Evolutionary conservation across 2,888 invertebrate genomes (phyloP).

Genomic region (Phrixothrix hirtus): DNA sequence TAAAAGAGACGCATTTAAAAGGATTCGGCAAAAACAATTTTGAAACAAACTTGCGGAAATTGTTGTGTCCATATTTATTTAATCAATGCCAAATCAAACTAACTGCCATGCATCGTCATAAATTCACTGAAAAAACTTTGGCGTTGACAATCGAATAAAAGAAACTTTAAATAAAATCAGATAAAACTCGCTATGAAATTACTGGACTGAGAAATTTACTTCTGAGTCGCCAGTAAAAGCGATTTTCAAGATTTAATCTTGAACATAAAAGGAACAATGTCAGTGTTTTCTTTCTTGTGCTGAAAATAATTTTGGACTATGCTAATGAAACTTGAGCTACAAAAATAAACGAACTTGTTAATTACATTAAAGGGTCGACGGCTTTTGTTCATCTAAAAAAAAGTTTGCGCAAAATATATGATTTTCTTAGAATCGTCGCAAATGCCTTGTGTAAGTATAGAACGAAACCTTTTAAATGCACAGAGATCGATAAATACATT

Average conservation of each 20-base stretch:
- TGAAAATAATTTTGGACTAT: not conserved
- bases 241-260: not conserved
- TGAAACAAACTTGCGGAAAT: no score
- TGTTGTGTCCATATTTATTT: no score
- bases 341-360: not conserved
- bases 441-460: not conserved
- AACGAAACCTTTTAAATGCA: constrained; percentile 6
- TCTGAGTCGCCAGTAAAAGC: not conserved
- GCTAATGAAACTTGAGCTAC: not conserved
- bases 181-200: not conserved
- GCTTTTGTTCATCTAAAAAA: no score
- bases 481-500: constrained; percentile 11
- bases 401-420: no score
- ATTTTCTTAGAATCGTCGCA: no score
- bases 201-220: not conserved
- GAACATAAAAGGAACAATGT: not conserved
- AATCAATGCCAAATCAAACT: no score
- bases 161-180: not conserved
- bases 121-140: no score
- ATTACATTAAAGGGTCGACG: not conserved
- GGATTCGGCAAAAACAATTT: no score
- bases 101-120: no score
- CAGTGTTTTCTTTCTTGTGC: not conserved
- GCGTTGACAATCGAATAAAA: not conserved
- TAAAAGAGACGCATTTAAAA: no score